phyloP scores from a whole-genome alignment of 2,113 vertebrate species.

The Passer montanus region DNA sequence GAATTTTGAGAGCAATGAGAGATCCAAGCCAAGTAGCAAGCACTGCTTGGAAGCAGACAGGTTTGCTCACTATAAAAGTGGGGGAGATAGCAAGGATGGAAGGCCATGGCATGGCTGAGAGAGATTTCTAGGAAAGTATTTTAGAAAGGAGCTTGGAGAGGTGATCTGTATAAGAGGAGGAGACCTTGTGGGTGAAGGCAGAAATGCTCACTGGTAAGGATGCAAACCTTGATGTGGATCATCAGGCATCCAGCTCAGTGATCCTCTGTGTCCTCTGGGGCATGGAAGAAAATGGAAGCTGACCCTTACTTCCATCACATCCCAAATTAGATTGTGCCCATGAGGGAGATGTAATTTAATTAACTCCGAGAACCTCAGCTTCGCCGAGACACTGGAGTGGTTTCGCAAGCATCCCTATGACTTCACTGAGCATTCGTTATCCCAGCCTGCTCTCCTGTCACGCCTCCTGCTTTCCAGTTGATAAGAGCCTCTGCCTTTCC shows the following conservation, averaged over 20 bases:
- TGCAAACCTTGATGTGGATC: neutral
- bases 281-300: neutral
- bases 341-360: conserved; percentile 40
- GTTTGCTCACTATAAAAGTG: neutral
- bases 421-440: conserved; percentile 74
- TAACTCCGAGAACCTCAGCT: neutral
- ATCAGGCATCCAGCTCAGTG: neutral
- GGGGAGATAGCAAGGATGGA: neutral
- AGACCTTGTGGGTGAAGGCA: neutral
- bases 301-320: neutral
- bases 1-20: neutral
- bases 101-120: neutral
- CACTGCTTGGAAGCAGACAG: neutral
- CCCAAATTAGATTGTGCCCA: conserved; percentile 19
- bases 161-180: neutral
- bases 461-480: conserved; percentile 42
- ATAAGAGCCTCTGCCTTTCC: conserved; percentile 68
- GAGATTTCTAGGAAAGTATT: neutral
- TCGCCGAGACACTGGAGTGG: neutral
- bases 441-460: conserved; percentile 36
- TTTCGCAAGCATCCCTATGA: conserved; percentile 51
- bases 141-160: neutral
- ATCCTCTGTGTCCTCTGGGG: neutral
- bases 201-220: neutral
- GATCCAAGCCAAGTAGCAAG: neutral